Percentiles rank a stretch among this genome's conserved stretches.
These are phyloP conservation scores for Meiosimyza platycephala DNA, from an alignment of 2,888 invertebrate genomes.

Conservation along the genomic window DNA sequence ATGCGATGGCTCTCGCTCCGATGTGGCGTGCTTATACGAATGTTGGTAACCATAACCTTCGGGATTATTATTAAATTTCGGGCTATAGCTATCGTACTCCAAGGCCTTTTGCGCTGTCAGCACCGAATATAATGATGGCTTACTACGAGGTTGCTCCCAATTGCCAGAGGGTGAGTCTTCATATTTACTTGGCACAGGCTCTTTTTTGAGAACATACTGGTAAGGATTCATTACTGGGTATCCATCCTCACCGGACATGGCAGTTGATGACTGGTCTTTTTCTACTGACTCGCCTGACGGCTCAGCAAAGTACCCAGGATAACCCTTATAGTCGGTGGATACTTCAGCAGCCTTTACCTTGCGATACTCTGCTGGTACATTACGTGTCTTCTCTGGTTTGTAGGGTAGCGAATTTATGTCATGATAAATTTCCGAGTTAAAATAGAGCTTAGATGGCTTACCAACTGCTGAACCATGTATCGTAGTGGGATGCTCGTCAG, in stretches of 20 bases:
- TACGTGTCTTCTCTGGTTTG: conserved; percentile 56
- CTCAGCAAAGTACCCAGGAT: conserved; percentile 61
- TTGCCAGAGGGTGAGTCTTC: conserved; percentile 51
- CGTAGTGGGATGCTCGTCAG: conserved; percentile 45
- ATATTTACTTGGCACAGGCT: conserved; percentile 53
- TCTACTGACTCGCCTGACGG: conserved; percentile 45
- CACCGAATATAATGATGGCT: conserved; percentile 26
- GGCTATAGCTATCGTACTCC: conserved; percentile 64
- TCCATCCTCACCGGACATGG: conserved; percentile 53
- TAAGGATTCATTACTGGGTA: conserved; percentile 62
- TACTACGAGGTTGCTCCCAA: conserved; percentile 51
- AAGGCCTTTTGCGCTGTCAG: conserved; percentile 43
- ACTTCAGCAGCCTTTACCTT: conserved; percentile 49
- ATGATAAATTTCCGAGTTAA: conserved; percentile 65
- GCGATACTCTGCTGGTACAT: conserved; percentile 48
- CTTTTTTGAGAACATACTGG: conserved; percentile 61
- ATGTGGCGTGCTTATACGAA: conserved; percentile 52
- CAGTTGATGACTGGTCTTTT: conserved; percentile 29
- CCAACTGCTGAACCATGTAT: conserved; percentile 16
- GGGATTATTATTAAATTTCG: conserved; percentile 66
- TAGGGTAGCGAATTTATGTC: conserved; percentile 66
- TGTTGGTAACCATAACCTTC: conserved; percentile 66
- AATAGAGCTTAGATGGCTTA: conserved; percentile 61
- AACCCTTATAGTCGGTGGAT: conserved; percentile 60
- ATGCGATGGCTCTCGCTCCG: conserved; percentile 21